phyloP scores from a whole-genome alignment of 2,888 invertebrate species.

The Cosmia trapezina region DNA sequence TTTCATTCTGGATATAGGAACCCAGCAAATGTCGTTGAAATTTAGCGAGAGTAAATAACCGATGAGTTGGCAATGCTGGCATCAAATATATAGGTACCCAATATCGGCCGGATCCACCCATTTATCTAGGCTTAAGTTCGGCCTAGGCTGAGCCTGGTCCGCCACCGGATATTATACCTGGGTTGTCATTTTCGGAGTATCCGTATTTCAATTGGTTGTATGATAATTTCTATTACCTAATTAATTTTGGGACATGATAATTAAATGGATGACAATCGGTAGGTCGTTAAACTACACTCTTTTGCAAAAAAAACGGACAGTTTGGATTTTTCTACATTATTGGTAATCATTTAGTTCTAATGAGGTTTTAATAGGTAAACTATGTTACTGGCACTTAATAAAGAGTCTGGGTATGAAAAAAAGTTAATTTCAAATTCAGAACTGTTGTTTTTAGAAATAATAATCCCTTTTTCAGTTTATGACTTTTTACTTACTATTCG shows the following conservation, averaged over 20 bases:
- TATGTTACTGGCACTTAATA: too few relatives aligned
- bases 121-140: constrained; percentile 58
- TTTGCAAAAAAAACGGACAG: too few relatives aligned
- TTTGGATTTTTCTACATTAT: too few relatives aligned
- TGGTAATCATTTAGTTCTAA: too few relatives aligned
- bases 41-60: constrained; percentile 36
- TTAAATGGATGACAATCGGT: background rate
- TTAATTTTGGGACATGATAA: constrained; percentile 8
- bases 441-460: too few relatives aligned
- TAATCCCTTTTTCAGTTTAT: too few relatives aligned
- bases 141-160: constrained; percentile 36
- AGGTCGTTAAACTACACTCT: too few relatives aligned
- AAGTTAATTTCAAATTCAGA: too few relatives aligned
- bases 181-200: constrained; percentile 38
- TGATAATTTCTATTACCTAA: constrained; percentile 1
- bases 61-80: constrained; percentile 38
- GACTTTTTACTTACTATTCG: too few relatives aligned
- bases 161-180: constrained; percentile 51
- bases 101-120: constrained; percentile 43
- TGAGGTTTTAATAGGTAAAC: too few relatives aligned
- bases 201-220: constrained; percentile 15
- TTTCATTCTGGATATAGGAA: background rate
- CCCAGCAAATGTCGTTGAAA: constrained; percentile 11
- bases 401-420: too few relatives aligned
- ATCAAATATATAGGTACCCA: constrained; percentile 42